phyloP scores from a whole-genome alignment of 2,113 vertebrate species.

The Notechis scutatus region DNA sequence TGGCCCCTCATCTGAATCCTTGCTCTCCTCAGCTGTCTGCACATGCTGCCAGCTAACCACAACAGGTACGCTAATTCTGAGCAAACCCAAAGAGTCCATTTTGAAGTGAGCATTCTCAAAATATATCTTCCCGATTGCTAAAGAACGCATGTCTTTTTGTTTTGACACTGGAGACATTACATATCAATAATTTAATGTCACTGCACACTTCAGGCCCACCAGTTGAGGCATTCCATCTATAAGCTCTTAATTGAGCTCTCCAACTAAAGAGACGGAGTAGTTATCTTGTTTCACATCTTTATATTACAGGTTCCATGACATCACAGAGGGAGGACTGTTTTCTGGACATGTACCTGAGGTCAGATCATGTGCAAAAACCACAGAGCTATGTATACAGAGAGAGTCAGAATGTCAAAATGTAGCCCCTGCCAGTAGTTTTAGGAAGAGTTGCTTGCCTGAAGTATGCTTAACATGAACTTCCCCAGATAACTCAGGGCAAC shows the following conservation, averaged over 20 bases:
- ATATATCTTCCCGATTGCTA: background rate
- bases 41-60: too few species aligned
- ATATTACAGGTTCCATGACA: background rate
- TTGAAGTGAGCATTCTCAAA: background rate
- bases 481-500: background rate
- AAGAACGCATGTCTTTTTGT: background rate
- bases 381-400: background rate
- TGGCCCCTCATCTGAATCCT: too few species aligned
- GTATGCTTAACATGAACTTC: background rate
- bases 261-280: background rate
- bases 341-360: background rate
- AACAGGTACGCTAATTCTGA: background rate
- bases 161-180: background rate
- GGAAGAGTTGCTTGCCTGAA: background rate
- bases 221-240: background rate
- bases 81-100: background rate
- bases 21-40: too few species aligned
- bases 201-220: background rate
- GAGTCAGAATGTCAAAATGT: background rate
- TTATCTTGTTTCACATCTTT: background rate
- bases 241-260: background rate
- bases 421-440: background rate
- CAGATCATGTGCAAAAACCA: background rate
- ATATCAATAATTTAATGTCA: background rate
- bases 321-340: background rate